phyloP scores from a whole-genome alignment of 53 echinoderm and acorn worm species.

The Temnopleurus reevesii region DNA sequence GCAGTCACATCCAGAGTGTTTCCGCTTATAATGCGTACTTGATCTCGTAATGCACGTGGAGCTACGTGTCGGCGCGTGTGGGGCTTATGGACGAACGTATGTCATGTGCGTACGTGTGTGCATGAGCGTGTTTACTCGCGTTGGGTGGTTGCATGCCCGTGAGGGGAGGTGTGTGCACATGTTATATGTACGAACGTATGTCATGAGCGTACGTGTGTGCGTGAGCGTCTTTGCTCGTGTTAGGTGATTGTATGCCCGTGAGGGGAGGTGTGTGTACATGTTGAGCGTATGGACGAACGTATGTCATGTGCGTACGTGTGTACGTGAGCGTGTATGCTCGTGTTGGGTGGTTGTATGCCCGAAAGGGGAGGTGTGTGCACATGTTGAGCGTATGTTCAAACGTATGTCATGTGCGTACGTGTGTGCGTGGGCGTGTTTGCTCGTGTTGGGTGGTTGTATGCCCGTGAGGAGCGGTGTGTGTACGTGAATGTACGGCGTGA shows the following conservation, averaged over 20 bases:
- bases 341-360: background rate
- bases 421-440: background rate
- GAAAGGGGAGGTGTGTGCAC: background rate
- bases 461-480: background rate
- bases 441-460: background rate
- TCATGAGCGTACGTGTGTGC: background rate
- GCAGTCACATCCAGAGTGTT: too few species aligned
- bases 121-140: background rate
- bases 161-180: too few species aligned
- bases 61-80: background rate
- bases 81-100: background rate
- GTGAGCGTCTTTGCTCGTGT: background rate
- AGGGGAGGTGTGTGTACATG: too few species aligned
- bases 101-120: background rate
- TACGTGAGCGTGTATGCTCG: background rate
- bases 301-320: background rate
- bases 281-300: too few species aligned
- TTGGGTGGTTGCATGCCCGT: too few species aligned
- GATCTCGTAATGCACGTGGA: too few species aligned
- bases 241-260: too few species aligned
- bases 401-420: background rate
- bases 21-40: too few species aligned
- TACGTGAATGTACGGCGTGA: background rate
- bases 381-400: background rate
- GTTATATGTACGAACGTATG: background rate